A percentile compares a stretch with the other conserved stretches of the same genome.
Conservation (phyloP, 2,888 invertebrate species). For the Cantharis lateralis region DNA sequence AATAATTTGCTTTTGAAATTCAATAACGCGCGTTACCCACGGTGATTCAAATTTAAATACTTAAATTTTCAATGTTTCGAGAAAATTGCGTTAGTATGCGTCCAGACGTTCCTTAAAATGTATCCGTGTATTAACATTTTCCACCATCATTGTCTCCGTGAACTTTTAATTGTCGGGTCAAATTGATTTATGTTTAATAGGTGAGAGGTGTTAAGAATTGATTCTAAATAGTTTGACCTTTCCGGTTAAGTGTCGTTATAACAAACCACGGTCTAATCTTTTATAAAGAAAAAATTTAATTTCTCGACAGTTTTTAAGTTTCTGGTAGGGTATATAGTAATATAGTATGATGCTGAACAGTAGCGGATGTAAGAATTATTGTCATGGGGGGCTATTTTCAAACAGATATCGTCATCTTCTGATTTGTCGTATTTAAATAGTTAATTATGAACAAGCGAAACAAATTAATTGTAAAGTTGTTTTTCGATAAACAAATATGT, state of each 20-base stretch:
- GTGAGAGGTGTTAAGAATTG: conserved; percentile 28
- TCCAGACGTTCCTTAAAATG: too few relatives aligned
- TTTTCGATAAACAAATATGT: background rate
- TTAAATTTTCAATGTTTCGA: background rate
- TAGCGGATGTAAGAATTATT: background rate
- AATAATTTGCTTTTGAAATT: background rate
- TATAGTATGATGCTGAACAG: too few relatives aligned
- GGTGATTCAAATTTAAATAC: background rate
- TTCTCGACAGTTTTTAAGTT: background rate
- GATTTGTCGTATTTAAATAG: background rate
- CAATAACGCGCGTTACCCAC: background rate
- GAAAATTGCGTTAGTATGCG: background rate
- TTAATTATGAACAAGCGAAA: background rate
- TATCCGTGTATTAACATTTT: background rate
- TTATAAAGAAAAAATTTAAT: background rate
- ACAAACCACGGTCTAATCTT: background rate
- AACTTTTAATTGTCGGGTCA: conserved; percentile 33
- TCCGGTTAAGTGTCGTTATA: background rate
- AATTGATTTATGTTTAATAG: conserved; percentile 23
- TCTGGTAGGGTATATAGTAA: too few relatives aligned
- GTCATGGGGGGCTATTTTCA: background rate
- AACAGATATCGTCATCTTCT: too few relatives aligned
- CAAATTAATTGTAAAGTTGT: background rate
- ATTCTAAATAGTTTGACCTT: conserved; percentile 29
- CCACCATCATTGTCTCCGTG: background rate